Evolutionary conservation across 2,888 invertebrate species (phyloP).

Genomic region (Spodoptera exigua): DNA sequence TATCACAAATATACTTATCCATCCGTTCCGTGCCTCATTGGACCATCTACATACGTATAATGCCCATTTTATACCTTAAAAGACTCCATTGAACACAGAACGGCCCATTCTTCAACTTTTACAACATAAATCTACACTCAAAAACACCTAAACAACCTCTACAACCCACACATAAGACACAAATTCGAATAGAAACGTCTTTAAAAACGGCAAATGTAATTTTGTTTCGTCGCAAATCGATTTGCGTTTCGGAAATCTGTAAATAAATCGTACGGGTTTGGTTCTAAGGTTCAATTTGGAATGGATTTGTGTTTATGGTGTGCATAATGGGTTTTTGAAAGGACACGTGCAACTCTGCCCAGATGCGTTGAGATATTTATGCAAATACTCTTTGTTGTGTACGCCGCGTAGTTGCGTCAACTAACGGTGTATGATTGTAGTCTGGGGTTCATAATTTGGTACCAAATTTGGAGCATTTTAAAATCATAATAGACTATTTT

Average conservation of each 20-base stretch:
- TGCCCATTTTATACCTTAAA: slow-evolving; percentile 77
- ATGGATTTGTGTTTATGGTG: slow-evolving; percentile 12
- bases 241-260: slow-evolving; percentile 28
- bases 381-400: slow-evolving; percentile 86
- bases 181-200: slow-evolving; percentile 41
- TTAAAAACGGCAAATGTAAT: slow-evolving; percentile 49
- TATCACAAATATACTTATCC: slow-evolving; percentile 20
- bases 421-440: slow-evolving; percentile 75
- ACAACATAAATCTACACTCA: slow-evolving; percentile 30
- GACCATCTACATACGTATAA: slow-evolving; percentile 65
- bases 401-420: slow-evolving; percentile 73
- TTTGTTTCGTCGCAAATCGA: slow-evolving; percentile 50
- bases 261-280: slow-evolving; percentile 19
- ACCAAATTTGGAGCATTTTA: slow-evolving; percentile 54
- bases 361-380: slow-evolving; percentile 80
- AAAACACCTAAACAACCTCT: slow-evolving; percentile 15
- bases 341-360: slow-evolving; percentile 61
- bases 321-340: slow-evolving; percentile 46
- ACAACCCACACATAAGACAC: slow-evolving; percentile 42
- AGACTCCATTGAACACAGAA: slow-evolving; percentile 80
- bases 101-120: slow-evolving; percentile 72
- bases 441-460: slow-evolving; percentile 57
- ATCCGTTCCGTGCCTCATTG: slow-evolving; percentile 27
- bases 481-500: too few relatives aligned
- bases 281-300: slow-evolving; percentile 44